phyloP scores from a whole-genome alignment of 2,797 vertebrate species.

The Anniella stebbinsi region DNA sequence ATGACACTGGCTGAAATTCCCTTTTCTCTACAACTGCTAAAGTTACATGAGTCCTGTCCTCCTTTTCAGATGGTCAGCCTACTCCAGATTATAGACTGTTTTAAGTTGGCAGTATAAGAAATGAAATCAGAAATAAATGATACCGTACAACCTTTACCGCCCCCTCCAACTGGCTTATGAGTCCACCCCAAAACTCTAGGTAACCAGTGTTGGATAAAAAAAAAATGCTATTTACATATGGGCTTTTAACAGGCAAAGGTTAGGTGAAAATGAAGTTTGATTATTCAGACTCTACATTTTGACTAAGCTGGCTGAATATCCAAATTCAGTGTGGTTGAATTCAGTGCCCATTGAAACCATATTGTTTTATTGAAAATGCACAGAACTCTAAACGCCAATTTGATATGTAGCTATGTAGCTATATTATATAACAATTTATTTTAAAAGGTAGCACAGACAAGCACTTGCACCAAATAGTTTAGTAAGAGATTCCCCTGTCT shows the following conservation, averaged over 20 bases:
- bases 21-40: too few species aligned
- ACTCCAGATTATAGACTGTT: not conserved
- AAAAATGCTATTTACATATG: not conserved
- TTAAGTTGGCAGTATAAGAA: not conserved
- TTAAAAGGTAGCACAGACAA: constrained; percentile 73
- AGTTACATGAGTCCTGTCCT: too few species aligned
- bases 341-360: constrained; percentile 71
- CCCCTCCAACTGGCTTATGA: not conserved
- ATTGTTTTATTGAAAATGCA: constrained; percentile 79
- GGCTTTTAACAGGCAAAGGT: not conserved
- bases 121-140: not conserved
- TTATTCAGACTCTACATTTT: constrained; percentile 53
- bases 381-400: constrained; percentile 80
- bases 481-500: not conserved
- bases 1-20: too few species aligned
- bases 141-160: not conserved
- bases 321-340: constrained; percentile 76
- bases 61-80: too few species aligned
- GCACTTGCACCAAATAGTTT: not conserved
- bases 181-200: not conserved
- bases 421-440: constrained; percentile 79
- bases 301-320: constrained; percentile 58
- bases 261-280: not conserved
- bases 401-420: constrained; percentile 73
- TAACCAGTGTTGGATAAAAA: not conserved